Evolutionary conservation across 2,888 invertebrate genomes (phyloP), one percentile per base, ranked within the genome.

Genomic region (Phengaris alcon): DNA sequence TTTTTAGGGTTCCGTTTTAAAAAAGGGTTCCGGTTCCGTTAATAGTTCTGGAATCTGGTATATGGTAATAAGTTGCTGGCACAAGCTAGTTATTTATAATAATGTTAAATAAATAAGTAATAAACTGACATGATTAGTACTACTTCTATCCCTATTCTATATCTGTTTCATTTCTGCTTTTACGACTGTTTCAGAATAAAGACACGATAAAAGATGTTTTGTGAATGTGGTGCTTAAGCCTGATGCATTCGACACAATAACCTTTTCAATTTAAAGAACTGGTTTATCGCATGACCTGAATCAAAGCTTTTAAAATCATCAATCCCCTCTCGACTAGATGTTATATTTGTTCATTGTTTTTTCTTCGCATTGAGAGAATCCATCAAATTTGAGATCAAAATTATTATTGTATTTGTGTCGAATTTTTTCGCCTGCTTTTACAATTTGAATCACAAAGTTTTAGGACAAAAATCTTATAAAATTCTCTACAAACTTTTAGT

Each of bases 301-400:
- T 69, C 46, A 46, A 46, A 69, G 46, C 69, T 69, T 69, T 69
- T 69, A 48, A 46, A 48, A 51, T 69, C 69, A 51, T 69, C 46
- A 46, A 46, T 46, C n/a, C 48, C 46, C 35, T 59, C 9, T 70
- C 22, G 3, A 12, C 12, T 51, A 1, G 13, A 46, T 55, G n/a
- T 15, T 3, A 57, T 35, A 22, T 59, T 35, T 15, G 57, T 8
- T 22, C 59, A 22, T 59, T 59, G 59, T 35, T 59, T 59, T n/a
- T 59, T 22, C 15, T 5, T 59, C 12, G 52, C 52, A 52, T 52
- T 52, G 52, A 10, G 52, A 59, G 22, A 59, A 59, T 22, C 22
- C 59, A 59, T 59, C 59, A 22, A 59, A 59, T 59, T 10, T 22
- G 10, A 59, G 5, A 15, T 57, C 48, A 48, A 57, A 59, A 59